Conservation (phyloP, 2,797 vertebrate species). For the Sebastes minor region DNA sequence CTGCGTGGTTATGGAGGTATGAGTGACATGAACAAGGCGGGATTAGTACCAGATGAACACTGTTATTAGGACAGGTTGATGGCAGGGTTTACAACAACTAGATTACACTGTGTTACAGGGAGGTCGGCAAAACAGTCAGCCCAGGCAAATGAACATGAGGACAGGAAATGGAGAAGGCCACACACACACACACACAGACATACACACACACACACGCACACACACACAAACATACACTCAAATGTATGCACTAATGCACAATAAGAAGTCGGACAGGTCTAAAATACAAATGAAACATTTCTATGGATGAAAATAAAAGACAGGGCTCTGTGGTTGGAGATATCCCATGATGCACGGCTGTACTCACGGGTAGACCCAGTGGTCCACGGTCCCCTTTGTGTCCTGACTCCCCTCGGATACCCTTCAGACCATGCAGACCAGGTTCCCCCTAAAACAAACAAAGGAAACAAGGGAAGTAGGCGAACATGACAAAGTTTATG, state of each 20-base stretch:
- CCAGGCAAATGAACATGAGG: conserved; percentile 61
- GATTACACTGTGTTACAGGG: conserved; percentile 68
- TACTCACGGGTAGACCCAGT: conserved; percentile 99
- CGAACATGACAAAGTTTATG: neutral
- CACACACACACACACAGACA: conserved; percentile 27
- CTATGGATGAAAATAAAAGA: neutral
- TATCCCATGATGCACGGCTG: conserved; percentile 36
- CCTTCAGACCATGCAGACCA: conserved; percentile 96
- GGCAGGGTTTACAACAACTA: conserved; percentile 72
- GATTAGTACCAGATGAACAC: conserved; percentile 94
- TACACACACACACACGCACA: neutral
- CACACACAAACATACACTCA: neutral
- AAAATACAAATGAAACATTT: neutral
- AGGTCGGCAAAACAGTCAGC: conserved; percentile 48
- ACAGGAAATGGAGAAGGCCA: conserved; percentile 46
- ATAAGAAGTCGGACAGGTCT: neutral
- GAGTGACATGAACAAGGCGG: conserved; percentile 94
- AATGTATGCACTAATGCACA: neutral
- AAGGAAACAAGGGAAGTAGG: conserved; percentile 39
- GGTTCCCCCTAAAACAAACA: conserved; percentile 86
- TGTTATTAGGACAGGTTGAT: conserved; percentile 80
- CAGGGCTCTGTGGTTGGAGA: neutral
- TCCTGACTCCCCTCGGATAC: conserved; percentile 94
- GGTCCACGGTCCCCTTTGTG: conserved; percentile 99
- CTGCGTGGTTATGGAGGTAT: conserved; percentile 95